Evolutionary conservation across 2,113 vertebrate genomes (phyloP).

Genomic region (Hylia prasina): DNA sequence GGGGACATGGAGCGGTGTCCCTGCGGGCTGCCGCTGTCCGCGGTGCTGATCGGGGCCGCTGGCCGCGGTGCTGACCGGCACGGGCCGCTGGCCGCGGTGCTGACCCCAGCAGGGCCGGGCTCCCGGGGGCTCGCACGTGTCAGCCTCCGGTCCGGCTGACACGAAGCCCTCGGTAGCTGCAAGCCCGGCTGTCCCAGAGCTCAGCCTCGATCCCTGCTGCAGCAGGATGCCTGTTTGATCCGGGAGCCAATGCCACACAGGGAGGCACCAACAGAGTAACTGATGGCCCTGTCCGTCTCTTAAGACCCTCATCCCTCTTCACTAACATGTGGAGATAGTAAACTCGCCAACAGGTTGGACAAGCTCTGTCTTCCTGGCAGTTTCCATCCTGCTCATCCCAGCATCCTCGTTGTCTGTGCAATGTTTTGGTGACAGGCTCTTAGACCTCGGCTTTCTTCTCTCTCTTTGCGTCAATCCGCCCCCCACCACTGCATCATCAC

Average conservation of each 20-base stretch:
- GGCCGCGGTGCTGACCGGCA: neutral
- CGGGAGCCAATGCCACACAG: fast-evolving
- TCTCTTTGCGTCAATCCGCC: slow-evolving; percentile 22
- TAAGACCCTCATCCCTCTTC: neutral
- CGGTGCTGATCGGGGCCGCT: neutral
- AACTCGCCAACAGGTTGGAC: neutral
- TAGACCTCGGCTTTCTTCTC: neutral
- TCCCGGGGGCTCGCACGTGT: fast-evolving
- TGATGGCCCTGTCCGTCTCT: neutral
- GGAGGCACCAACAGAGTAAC: neutral
- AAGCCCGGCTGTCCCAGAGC: too few species aligned
- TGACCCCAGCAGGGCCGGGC: fast-evolving
- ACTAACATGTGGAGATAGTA: neutral
- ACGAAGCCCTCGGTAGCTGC: too few species aligned
- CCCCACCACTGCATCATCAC: slow-evolving; percentile 4
- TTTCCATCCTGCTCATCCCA: neutral
- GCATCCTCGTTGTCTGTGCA: neutral
- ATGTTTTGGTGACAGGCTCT: neutral
- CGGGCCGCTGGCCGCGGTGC: neutral
- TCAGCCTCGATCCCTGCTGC: fast-evolving
- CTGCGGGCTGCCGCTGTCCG: fast-evolving
- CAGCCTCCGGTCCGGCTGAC: fast-evolving
- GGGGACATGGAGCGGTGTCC: fast-evolving
- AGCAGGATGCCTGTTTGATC: neutral
- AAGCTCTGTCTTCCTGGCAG: neutral